Percentiles rank a stretch among this genome's conserved stretches.
Conservation (phyloP, 2,888 invertebrate genomes). For the Drosophila atroscutellata region DNA sequence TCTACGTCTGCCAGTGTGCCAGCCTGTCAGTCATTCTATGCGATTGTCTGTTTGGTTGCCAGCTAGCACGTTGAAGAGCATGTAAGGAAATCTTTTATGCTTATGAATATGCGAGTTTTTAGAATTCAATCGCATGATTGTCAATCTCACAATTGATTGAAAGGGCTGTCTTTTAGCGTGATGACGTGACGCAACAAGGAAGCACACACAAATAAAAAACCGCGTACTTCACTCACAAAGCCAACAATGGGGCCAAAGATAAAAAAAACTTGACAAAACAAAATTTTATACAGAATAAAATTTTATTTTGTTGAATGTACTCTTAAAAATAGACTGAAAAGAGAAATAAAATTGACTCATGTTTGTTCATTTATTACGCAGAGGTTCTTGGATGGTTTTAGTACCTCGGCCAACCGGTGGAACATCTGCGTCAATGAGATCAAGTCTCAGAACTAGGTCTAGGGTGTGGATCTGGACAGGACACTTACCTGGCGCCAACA, state of each 20-base stretch:
- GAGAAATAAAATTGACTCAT: neutral
- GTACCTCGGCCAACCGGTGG: no score
- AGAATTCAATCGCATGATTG: constrained; percentile 59
- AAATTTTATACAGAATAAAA: neutral
- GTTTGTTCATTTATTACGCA: neutral
- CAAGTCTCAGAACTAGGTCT: no score
- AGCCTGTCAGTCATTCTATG: constrained; percentile 27
- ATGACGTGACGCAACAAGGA: constrained; percentile 16
- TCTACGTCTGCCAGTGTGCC: constrained; percentile 15
- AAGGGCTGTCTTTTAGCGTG: constrained; percentile 34
- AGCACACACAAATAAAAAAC: constrained; percentile 1
- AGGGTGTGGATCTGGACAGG: no score
- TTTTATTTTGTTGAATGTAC: neutral
- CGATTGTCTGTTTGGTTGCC: constrained; percentile 65
- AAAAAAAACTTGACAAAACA: neutral
- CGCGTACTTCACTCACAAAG: neutral
- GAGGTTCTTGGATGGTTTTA: no score
- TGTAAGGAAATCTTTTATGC: constrained; percentile 63
- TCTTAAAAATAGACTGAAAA: neutral
- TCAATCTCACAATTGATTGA: constrained; percentile 62
- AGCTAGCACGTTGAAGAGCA: constrained; percentile 28
- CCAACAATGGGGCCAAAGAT: neutral
- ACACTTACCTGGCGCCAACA: no score
- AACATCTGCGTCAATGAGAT: no score
- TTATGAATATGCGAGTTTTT: constrained; percentile 70